Base-by-base conservation (phyloP, 2,888 invertebrate genomes). In the Phoenoteleia sp. region DNA sequence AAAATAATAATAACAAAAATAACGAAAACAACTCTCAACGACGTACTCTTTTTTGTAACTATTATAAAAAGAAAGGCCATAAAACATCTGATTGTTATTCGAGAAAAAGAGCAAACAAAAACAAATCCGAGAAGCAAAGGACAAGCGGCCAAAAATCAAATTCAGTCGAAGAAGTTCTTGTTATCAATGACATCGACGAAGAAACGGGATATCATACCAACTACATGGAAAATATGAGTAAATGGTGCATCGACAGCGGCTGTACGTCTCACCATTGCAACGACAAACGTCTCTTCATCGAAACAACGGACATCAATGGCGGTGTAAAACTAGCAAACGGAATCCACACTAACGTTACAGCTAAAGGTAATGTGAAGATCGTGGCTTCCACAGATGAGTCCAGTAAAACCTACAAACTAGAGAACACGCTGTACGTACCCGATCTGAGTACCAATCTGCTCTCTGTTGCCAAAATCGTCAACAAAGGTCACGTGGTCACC, bases 21-120 rank as follows among this genome's bases (percentile, higher is more conserved):
- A n/a, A n/a, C n/a, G n/a, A n/a, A n/a, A n/a, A n/a, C n/a, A n/a
- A n/a, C n/a, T n/a, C n/a, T n/a, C n/a, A n/a, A n/a, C n/a, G n/a
- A n/a, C n/a, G n/a, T n/a, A n/a, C n/a, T n/a, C 29, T 27, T 7
- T 56, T 56, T 13, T 56, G 54, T 15, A 23, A 11, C 21, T 39
- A 60, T 21, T 60, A 19, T 29, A 60, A 60, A 33, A 69, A 69
- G 52, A 17, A 23, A 33, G 62, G 75, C 5, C 75, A 81, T 27
- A 77, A 69, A 52, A 69, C 52, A 6, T 21, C 33, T 13, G 67
- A 75, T 3, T 66, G 67, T 25, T 67, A 29, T 11, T 2, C 36
- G 6, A 60, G 36, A 19, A 56, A 47, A 19, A 42, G 45, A 25
- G 33, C 19, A 11, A 29, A 64, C 39, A 25, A 45, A 64, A 45